Evolutionary conservation across 1,140 invertebrate species (phyloP).

Genomic region (Bombus affinis): DNA sequence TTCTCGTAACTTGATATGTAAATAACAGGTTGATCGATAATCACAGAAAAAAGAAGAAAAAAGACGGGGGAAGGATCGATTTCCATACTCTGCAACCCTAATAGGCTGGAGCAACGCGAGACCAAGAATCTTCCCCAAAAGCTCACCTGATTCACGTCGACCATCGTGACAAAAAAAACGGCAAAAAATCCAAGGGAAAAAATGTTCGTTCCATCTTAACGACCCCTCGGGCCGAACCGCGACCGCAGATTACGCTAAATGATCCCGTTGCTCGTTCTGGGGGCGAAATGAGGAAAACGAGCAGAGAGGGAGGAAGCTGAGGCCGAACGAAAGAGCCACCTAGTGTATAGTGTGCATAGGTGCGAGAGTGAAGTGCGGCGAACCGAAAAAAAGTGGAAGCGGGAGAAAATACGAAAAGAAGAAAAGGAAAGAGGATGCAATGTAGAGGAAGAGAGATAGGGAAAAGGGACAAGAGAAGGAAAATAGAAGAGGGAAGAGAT

Average conservation of each 20-base stretch:
- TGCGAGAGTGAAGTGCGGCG: constrained; percentile 31
- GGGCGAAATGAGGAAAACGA: constrained; percentile 19
- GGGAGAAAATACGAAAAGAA: background rate
- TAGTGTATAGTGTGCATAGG: background rate
- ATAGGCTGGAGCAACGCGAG: background rate
- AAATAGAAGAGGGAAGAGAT: constrained; percentile 4
- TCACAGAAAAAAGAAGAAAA: no score
- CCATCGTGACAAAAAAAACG: background rate
- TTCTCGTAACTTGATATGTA: no score
- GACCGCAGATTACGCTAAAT: constrained; percentile 29
- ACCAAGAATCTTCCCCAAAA: background rate
- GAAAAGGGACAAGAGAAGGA: background rate
- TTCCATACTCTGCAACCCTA: background rate
- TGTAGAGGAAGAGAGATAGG: no score
- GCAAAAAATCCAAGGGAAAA: background rate
- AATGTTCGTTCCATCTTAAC: background rate
- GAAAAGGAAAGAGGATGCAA: background rate
- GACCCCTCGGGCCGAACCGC: background rate
- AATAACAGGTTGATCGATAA: no score
- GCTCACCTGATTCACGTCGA: background rate
- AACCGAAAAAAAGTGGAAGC: constrained; percentile 24
- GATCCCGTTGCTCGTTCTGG: constrained; percentile 16
- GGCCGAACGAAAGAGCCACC: background rate
- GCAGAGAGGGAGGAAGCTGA: background rate
- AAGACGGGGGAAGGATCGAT: no score